A percentile compares a stretch with the other conserved stretches of the same genome.
Evolutionary conservation across 2,888 invertebrate species (phyloP).

Genomic region (Hyposoter dolosus): DNA sequence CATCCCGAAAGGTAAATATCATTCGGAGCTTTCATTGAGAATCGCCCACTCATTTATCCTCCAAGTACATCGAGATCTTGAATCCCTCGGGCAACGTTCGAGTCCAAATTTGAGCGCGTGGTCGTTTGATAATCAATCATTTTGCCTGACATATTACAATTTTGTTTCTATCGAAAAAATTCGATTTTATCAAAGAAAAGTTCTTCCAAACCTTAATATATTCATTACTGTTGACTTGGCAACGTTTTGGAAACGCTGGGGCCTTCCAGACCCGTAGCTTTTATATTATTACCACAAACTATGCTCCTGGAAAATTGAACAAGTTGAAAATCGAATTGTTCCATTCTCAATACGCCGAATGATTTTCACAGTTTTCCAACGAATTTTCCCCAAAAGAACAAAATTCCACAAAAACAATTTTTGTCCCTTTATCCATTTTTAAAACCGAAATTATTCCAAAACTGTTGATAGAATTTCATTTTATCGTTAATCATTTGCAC

Average conservation of each 20-base stretch:
- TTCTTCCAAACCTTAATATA: not conserved
- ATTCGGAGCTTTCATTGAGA: not conserved
- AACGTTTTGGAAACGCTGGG: not conserved
- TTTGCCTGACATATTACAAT: not conserved
- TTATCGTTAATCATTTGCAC: not conserved
- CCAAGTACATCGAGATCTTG: not conserved
- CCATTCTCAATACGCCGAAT: not conserved
- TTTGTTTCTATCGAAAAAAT: not conserved
- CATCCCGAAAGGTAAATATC: conserved; percentile 57
- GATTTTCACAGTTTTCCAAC: not conserved
- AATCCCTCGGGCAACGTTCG: not conserved
- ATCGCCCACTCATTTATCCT: not conserved
- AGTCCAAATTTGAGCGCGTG: not conserved
- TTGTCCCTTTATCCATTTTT: not conserved
- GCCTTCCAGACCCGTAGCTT: too few species aligned
- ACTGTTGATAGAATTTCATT: not conserved
- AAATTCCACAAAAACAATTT: not conserved
- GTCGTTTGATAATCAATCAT: not conserved
- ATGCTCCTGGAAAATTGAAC: not conserved
- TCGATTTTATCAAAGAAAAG: not conserved
- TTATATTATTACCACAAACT: not conserved
- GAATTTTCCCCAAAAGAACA: too few species aligned
- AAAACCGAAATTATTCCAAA: not conserved
- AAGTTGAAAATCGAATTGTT: not conserved
- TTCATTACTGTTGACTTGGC: not conserved